Conservation (phyloP, 2,888 invertebrate species). For the Aleiodes testaceus region DNA sequence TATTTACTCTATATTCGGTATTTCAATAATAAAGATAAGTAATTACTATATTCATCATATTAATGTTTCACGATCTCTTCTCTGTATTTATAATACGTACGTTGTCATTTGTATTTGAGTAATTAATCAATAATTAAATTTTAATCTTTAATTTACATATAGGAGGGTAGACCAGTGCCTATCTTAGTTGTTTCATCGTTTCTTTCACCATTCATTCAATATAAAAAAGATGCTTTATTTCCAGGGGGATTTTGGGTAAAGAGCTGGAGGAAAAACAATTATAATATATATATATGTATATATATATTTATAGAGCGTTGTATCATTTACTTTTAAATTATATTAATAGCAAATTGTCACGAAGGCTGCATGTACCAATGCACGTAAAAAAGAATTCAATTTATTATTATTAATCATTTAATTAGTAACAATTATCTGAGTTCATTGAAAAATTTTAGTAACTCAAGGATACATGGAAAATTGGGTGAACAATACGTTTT, state of each 20-base stretch:
- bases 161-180: conserved; percentile 51
- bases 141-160: conserved; percentile 51
- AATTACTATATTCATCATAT: conserved; percentile 50
- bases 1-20: conserved; percentile 63
- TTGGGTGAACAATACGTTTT: conserved; percentile 27
- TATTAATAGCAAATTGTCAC: conserved; percentile 62
- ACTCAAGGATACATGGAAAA: conserved; percentile 8
- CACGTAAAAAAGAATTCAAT: conserved; percentile 22
- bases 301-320: conserved; percentile 61
- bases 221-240: conserved; percentile 42
- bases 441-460: not conserved
- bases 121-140: conserved; percentile 56
- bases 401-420: not conserved
- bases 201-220: conserved; percentile 9
- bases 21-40: conserved; percentile 54
- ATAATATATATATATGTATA: conserved; percentile 49
- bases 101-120: conserved; percentile 53
- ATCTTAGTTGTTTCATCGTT: conserved; percentile 43
- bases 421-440: not conserved
- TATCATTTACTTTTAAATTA: conserved; percentile 60
- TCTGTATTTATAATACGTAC: conserved; percentile 37
- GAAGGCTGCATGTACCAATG: conserved; percentile 60
- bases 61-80: conserved; percentile 9
- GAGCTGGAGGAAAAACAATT: conserved; percentile 45
- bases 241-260: conserved; percentile 11